A percentile compares a stretch with the other conserved stretches of the same genome.
phyloP scores from a whole-genome alignment of 2,113 vertebrate genomes.

The Actenoides hombroni region DNA sequence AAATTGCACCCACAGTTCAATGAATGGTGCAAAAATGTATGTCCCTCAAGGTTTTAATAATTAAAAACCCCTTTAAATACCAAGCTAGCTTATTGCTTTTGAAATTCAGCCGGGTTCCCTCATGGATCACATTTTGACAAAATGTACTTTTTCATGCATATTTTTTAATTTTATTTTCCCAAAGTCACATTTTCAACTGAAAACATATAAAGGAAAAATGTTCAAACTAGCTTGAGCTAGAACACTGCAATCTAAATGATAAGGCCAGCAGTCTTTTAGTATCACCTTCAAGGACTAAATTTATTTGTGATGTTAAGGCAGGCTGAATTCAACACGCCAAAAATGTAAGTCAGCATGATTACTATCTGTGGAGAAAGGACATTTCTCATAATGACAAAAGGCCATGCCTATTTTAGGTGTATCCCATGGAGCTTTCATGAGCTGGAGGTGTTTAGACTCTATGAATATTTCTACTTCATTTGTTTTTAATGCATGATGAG shows the following conservation, averaged over 20 bases:
- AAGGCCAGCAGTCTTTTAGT: background rate
- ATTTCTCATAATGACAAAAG: background rate
- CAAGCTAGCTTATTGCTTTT: conserved; percentile 13
- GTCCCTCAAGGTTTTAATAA: conserved; percentile 47
- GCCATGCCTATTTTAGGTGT: background rate
- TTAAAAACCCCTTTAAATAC: conserved; percentile 28
- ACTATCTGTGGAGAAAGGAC: background rate
- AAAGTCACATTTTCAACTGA: background rate
- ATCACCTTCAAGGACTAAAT: conserved; percentile 28
- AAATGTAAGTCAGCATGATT: background rate
- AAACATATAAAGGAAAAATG: background rate
- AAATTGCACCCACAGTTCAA: conserved; percentile 48
- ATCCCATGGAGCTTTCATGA: background rate
- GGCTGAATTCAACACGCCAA: background rate
- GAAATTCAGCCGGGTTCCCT: conserved; percentile 17
- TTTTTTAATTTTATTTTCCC: conserved; percentile 34
- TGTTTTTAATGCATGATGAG: background rate
- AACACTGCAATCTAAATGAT: background rate
- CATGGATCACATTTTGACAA: conserved; percentile 22
- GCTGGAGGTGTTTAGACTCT: background rate
- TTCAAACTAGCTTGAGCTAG: background rate
- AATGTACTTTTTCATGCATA: background rate
- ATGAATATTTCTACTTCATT: background rate
- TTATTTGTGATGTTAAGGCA: background rate
- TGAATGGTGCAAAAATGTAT: conserved; percentile 38